Evolutionary conservation across 1,140 invertebrate species (phyloP).

Genomic region (Physella acuta): DNA sequence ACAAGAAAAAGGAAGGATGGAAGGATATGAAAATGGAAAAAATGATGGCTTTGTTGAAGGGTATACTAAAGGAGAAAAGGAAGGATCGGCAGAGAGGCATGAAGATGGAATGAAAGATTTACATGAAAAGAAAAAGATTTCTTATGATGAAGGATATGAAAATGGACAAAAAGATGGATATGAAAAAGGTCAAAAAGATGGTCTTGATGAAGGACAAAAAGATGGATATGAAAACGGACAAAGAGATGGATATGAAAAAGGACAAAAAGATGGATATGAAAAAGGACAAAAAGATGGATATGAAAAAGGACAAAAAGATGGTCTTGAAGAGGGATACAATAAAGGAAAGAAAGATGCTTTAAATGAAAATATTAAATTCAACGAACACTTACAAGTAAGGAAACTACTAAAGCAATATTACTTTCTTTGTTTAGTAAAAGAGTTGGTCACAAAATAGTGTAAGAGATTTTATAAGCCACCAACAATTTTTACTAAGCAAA

Average conservation of each 20-base stretch:
- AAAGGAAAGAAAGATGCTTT: too few species aligned
- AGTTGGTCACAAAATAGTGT: too few species aligned
- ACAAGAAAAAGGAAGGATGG: neutral
- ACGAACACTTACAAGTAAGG: too few species aligned
- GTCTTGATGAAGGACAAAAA: neutral
- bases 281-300: neutral
- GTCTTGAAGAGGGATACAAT: too few species aligned
- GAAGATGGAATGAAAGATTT: neutral
- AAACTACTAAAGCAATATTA: too few species aligned
- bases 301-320: too few species aligned
- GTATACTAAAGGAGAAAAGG: neutral
- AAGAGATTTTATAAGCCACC: too few species aligned
- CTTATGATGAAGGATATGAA: neutral
- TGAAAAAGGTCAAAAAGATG: neutral
- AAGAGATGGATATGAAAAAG: neutral
- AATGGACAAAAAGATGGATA: neutral
- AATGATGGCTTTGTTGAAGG: constrained; percentile 12
- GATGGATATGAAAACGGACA: neutral
- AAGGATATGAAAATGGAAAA: constrained; percentile 8
- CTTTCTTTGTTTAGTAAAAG: too few species aligned
- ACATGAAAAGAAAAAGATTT: too few species aligned
- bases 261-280: neutral
- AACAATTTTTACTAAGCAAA: too few species aligned
- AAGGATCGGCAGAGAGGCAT: neutral
- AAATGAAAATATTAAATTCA: too few species aligned